Evolutionary conservation across 2,113 vertebrate species (phyloP).

Genomic region (Lampris megalopsis): DNA sequence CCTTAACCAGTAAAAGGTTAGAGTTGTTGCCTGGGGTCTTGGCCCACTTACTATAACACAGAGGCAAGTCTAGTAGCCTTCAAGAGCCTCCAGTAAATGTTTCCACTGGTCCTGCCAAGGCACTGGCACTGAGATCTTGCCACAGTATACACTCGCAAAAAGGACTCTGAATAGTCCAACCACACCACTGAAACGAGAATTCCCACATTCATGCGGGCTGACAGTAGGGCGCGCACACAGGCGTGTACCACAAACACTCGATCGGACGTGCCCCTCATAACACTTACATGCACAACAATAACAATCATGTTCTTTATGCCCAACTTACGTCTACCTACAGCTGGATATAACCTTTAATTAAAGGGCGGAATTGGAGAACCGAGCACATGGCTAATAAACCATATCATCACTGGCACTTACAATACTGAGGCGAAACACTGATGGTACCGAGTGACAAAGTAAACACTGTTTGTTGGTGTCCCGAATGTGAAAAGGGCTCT

Average conservation of each 20-base stretch:
- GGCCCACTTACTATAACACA: slow-evolving; percentile 4
- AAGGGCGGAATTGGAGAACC: background rate
- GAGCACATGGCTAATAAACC: slow-evolving; percentile 8
- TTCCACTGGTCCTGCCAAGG: slow-evolving; percentile 70
- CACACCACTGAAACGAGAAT: slow-evolving; percentile 47
- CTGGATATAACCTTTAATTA: slow-evolving; percentile 9
- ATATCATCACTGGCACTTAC: slow-evolving; percentile 3
- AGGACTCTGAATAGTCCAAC: slow-evolving; percentile 51
- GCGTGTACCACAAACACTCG: background rate
- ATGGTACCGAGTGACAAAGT: slow-evolving; percentile 33
- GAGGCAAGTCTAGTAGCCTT: slow-evolving; percentile 30
- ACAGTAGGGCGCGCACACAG: too few relatives aligned
- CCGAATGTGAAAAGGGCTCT: slow-evolving; percentile 52
- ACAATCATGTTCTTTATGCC: background rate
- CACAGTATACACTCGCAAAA: slow-evolving; percentile 60
- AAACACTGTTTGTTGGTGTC: slow-evolving; percentile 40
- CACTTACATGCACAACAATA: slow-evolving; percentile 11
- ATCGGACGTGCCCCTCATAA: slow-evolving; percentile 6
- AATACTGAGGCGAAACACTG: slow-evolving; percentile 1
- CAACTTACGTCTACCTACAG: background rate
- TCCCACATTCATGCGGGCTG: slow-evolving; percentile 49
- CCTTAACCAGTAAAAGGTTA: background rate
- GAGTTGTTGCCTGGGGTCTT: background rate
- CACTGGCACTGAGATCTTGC: slow-evolving; percentile 66
- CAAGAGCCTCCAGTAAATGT: slow-evolving; percentile 59